Base-by-base conservation (phyloP, 2,113 vertebrate genomes). In the Dromaius novaehollandiae region DNA sequence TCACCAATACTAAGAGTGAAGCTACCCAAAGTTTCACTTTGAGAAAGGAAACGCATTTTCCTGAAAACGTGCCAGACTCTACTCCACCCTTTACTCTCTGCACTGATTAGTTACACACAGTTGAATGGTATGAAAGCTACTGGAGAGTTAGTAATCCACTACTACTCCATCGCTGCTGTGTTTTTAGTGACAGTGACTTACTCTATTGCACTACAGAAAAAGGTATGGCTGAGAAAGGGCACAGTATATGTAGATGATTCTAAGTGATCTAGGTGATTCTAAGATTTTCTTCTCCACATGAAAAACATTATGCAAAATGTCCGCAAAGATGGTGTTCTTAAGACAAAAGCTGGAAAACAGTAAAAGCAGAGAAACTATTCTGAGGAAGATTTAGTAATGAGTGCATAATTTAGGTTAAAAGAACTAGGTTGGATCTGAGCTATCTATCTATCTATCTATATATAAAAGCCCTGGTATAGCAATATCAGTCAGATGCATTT, bases 41-140 rank as follows among this genome's bases (percentile, higher is more conserved):
- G 73, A 79, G 93, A 98, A 95, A 91, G 94, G 89, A 98, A 98
- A 92, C 95, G 75, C 69, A 58, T 80, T 96, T 97, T 95, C 60
- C 86, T 95, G 82, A 73, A 89, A 32, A 22, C 4, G 8, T 90
- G 92, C 94, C 96, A 97, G 79, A 38, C 69, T 76, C 75, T 77
- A 90, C 92, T 96, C 86, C 90, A 96, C 90, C 96, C 75, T 71
- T 88, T 83, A 69, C 44, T 77, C 82, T 81, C 61, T 86, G 53
- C 51, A 48, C 61, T 82, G 58, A 76, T 73, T 82, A 94, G 42
- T 75, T 73, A 83, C 60, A 84, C n/a, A 30, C 18, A 89, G 21
- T 84, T 82, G 80, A 68, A 44, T 17, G n/a, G 25, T 71, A 84
- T 48, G 71, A 94, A 92, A 96, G 66, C 56, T 71, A 38, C 21